Percentiles rank a stretch among this genome's conserved stretches.
Evolutionary conservation across 1,140 invertebrate species (phyloP).

Genomic region (Euura lappo): DNA sequence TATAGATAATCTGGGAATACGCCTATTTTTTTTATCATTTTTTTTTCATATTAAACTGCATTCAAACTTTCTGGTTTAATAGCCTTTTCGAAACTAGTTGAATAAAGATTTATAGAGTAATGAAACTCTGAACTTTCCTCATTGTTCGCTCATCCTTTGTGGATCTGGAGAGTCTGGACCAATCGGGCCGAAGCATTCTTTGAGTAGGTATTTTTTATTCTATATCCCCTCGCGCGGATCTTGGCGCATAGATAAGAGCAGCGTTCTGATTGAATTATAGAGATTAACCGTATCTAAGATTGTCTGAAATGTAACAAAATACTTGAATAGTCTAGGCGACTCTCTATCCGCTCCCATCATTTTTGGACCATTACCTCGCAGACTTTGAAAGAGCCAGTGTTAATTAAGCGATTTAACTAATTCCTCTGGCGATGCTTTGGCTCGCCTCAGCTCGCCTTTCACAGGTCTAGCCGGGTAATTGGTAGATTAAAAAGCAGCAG

Average conservation of each 20-base stretch:
- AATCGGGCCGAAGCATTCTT: neutral
- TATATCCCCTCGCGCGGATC: neutral
- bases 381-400: neutral
- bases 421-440: neutral
- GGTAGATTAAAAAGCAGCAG: neutral
- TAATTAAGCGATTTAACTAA: conserved; percentile 2
- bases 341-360: neutral
- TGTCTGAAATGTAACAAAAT: too few species aligned
- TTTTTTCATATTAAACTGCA: neutral
- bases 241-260: too few species aligned
- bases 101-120: neutral
- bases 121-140: neutral
- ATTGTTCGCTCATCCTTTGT: neutral
- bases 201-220: neutral
- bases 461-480: neutral
- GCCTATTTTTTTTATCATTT: too few species aligned
- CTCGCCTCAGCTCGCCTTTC: neutral
- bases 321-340: too few species aligned
- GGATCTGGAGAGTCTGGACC: neutral
- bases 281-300: too few species aligned
- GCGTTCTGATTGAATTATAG: too few species aligned
- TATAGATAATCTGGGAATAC: too few species aligned
- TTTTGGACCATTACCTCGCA: neutral
- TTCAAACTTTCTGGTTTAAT: neutral
- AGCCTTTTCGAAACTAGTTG: neutral